Conservation (phyloP, 2,113 vertebrate genomes). For the Osmerus mordax region DNA sequence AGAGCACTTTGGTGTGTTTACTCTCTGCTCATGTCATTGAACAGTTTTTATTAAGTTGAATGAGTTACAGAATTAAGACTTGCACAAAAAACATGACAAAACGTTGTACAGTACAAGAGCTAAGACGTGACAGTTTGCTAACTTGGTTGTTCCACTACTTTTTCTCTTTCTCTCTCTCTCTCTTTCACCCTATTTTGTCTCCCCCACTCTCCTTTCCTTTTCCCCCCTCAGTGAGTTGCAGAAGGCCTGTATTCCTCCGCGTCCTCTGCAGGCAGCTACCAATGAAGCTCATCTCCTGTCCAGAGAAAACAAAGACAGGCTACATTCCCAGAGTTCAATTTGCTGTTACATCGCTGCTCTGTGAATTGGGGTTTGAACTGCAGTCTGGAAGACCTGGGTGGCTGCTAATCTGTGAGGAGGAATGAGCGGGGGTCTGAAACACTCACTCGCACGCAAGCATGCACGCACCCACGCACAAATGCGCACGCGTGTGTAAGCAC, state of each 20-base stretch:
- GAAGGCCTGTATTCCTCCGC: constrained; percentile 49
- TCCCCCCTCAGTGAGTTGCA: constrained; percentile 1
- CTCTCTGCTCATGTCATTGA: constrained; percentile 8
- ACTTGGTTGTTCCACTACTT: not conserved
- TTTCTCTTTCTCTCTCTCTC: constrained; percentile 7
- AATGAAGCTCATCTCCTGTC: constrained; percentile 80
- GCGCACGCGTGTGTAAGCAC: not conserved
- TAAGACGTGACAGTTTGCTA: not conserved
- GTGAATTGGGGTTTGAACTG: constrained; percentile 73
- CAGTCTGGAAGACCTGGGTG: constrained; percentile 65
- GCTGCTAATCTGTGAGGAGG: constrained; percentile 49
- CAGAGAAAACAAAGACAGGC: constrained; percentile 79
- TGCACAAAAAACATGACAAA: no score
- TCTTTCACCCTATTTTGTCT: not conserved
- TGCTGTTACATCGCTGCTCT: constrained; percentile 78
- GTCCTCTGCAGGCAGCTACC: constrained; percentile 69
- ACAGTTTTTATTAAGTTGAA: not conserved
- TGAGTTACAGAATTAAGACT: not conserved
- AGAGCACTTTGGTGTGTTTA: constrained; percentile 25
- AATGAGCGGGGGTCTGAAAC: not conserved
- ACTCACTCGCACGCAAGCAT: no score
- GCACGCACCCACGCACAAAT: not conserved
- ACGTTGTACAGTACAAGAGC: not conserved
- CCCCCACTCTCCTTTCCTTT: constrained; percentile 2
- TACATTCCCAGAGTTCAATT: constrained; percentile 81